Base-by-base conservation (phyloP, 2,113 vertebrate genomes). In the Hydropotes inermis region DNA sequence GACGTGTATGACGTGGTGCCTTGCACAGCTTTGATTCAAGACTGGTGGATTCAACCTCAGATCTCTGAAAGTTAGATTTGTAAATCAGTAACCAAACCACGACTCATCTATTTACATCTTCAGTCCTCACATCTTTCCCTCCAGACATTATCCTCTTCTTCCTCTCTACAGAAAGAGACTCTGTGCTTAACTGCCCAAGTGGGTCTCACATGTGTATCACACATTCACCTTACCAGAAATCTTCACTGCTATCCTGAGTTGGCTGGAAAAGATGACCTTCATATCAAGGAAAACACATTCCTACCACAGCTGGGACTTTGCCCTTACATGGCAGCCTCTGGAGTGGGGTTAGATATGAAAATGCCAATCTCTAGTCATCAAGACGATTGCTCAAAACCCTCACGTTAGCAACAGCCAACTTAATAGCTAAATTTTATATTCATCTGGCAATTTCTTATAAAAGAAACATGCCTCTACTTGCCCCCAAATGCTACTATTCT, bases 351-450 rank as follows among this genome's bases (percentile, higher is more conserved):
- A 93, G 43, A 82, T 33, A 83, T 60, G 60, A 95, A 99, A 97
- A 96, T 7, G 33, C 43, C 33, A 10, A 67, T 67, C 76, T 97
- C 92, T 54, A 91, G 96, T 96, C 97, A 97, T 96, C 96, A 96
- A 94, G 96, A 91, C 19, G 9, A 97, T 98, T 92, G 95, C 87
- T 94, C 88, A 96, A 98, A 99, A 93, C 76, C 36, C 55, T 98
- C 90, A 91, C 36, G 93, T 98, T 91, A 95, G 60, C 85, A 95
- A 57, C 30, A 39, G 87, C 25, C 19, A 96, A 83, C 82, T 90
- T 97, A 94, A 76, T 9, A 81, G 64, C 89, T 97, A 95, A 98
- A 91, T 98, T 98, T 97, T 97, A 96, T 94, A 97, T 30, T 89
- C 87, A 98, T 98, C 95, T 96, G 96, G 81, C 84, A 45, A 97